These are phyloP conservation scores for Sphaeramia orbicularis DNA, from an alignment of 2,797 vertebrate species.

Conservation along the genomic window DNA sequence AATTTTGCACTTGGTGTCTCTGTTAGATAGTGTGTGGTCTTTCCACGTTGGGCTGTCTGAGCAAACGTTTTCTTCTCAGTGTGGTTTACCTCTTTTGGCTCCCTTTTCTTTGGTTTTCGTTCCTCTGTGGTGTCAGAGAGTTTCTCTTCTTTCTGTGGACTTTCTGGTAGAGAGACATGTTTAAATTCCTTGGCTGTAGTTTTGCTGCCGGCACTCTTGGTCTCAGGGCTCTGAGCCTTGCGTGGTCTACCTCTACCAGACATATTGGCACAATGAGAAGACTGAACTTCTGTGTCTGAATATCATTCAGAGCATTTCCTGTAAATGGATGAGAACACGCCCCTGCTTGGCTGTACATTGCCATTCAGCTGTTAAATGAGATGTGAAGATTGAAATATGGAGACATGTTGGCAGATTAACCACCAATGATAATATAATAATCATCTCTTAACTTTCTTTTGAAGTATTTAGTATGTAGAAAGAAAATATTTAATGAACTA, in stretches of 20 bases:
- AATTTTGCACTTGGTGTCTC: neutral
- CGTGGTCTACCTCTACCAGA: slow-evolving; percentile 36
- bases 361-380: neutral
- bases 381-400: neutral
- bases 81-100: neutral
- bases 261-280: slow-evolving; percentile 38
- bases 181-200: neutral
- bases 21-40: neutral
- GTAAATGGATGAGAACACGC: slow-evolving; percentile 13
- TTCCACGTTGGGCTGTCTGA: neutral
- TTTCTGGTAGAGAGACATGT: neutral
- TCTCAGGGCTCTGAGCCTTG: neutral
- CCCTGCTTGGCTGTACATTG: neutral
- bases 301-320: neutral
- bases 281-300: neutral
- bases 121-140: neutral
- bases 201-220: neutral
- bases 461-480: no score
- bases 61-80: neutral
- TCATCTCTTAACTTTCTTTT: neutral
- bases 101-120: slow-evolving; percentile 19
- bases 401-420: neutral
- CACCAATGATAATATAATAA: neutral
- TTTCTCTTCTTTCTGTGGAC: neutral
- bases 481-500: neutral